These are phyloP conservation scores for Cryptoblepharus egeriae DNA, from an alignment of 2,797 vertebrate species.

Conservation along the genomic window DNA sequence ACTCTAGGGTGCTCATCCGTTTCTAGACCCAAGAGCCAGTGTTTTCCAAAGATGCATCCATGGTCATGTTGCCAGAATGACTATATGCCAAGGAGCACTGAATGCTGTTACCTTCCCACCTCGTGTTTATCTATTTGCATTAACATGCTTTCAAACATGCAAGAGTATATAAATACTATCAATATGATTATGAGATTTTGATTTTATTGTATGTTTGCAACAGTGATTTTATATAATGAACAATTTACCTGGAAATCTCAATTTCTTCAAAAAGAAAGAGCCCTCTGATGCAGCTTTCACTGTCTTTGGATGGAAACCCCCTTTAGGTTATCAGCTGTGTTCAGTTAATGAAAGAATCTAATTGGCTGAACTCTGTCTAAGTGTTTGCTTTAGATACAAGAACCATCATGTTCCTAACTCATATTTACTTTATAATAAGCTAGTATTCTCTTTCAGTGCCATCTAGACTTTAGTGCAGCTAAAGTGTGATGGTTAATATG, in stretches of 20 bases:
- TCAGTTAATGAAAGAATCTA: conserved; percentile 70
- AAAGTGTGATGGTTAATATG: background rate
- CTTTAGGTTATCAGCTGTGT: conserved; percentile 69
- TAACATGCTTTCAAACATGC: no score
- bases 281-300: conserved; percentile 65
- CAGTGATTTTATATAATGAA: background rate
- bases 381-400: conserved; percentile 70
- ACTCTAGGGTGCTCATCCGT: no score
- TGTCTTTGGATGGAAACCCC: conserved; percentile 72
- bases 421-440: conserved; percentile 61
- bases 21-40: no score
- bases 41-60: no score
- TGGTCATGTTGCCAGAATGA: no score
- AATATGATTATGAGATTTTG: background rate
- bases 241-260: conserved; percentile 47
- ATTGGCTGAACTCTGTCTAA: conserved; percentile 70
- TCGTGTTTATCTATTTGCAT: no score
- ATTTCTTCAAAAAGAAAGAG: conserved; percentile 33
- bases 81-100: no score
- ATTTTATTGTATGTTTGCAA: conserved; percentile 11
- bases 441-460: conserved; percentile 64
- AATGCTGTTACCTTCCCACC: no score
- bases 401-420: conserved; percentile 68
- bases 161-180: no score
- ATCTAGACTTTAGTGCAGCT: conserved; percentile 40